Base-by-base conservation (phyloP, 2,888 invertebrate genomes). In the Theristus sp. region DNA sequence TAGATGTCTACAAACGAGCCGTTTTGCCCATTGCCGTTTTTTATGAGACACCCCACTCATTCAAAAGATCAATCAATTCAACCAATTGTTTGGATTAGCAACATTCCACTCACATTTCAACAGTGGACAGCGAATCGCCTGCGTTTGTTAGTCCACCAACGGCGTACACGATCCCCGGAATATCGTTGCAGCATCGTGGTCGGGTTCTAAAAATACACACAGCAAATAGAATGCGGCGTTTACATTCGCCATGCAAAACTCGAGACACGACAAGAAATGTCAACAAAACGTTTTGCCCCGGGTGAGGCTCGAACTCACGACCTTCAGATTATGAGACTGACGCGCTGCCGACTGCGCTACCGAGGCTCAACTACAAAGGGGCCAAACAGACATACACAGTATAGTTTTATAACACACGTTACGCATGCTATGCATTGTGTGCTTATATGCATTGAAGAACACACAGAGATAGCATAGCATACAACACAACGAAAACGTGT, bases 271-370 rank as follows among this genome's bases (percentile, higher is more conserved):
- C n/a, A n/a, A n/a, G n/a, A n/a, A n/a, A n/a, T n/a, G n/a, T n/a
- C n/a, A n/a, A n/a, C 49, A 49, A 55, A 55, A 55, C 3, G 6
- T 3, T 30, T 30, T 84, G 84, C 84, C 84, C 85, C 84, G 84
- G 83, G 86, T 86, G 86, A 86, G 86, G 86, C 84, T 87, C 85
- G 86, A 86, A 87, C 86, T 86, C 86, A 86, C 86, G 86, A 86
- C 86, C 86, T 86, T 87, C 83, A 84, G 84, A 85, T 84, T 84
- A 84, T 84, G 84, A 84, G 84, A 85, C 84, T 84, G 83, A 84
- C 84, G 84, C 85, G 84, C 84, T 85, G 82, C 84, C 84, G 82
- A 84, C 84, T 85, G 84, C 84, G 84, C 84, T 81, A 84, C 82
- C 83, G 83, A 84, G 84, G 84, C 84, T 17, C 38, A 38, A 38